Evolutionary conservation across 2,113 vertebrate genomes (phyloP), one percentile per base, ranked within the genome.

Genomic region (Micronisus gabar): DNA sequence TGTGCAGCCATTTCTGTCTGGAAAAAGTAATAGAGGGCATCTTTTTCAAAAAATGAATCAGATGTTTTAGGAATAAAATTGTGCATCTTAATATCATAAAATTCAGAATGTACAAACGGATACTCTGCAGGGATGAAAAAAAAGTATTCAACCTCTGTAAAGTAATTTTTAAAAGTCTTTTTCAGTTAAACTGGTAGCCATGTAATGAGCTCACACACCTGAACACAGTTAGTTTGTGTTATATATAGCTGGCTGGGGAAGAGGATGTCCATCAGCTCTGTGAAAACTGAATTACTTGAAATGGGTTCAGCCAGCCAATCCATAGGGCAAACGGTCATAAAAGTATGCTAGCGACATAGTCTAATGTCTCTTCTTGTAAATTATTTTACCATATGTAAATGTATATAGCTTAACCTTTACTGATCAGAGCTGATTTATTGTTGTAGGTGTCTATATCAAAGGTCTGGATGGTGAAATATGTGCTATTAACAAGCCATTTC

Each of bases 391-490:
- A 85, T 81, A 50, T 81, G 66, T 86, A 7, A 58, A 26, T 22
- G 7, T 58, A 43, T 67, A 34, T 75, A 53, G 52, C 47, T 81
- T 93, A 84, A 68, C 68, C 30, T 92, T 68, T 80, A 61, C 52
- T 89, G 53, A 40, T 79, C 78, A 91, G 76, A 65, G 53, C 34
- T 85, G 88, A 95, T 96, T 96, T 95, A 96, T 82, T 89, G 59
- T 71, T 74, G 62, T 85, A 74, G 53, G 36, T 94, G 40, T 89
- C 91, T 65, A 13, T 95, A 95, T 94, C 91, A 87, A 90, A 92
- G 61, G 38, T 63, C 48, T 91, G 88, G 88, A 94, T 89, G 68
- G 52, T 84, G 41, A 91, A 95, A 79, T 47, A 40, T 0, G 0
- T 53, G 70, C 88, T 68, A 34, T 87, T 94, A 95, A 73, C 25